These are phyloP conservation scores for Patella pellucida DNA, from an alignment of 2,888 invertebrate genomes.

Conservation along the genomic window DNA sequence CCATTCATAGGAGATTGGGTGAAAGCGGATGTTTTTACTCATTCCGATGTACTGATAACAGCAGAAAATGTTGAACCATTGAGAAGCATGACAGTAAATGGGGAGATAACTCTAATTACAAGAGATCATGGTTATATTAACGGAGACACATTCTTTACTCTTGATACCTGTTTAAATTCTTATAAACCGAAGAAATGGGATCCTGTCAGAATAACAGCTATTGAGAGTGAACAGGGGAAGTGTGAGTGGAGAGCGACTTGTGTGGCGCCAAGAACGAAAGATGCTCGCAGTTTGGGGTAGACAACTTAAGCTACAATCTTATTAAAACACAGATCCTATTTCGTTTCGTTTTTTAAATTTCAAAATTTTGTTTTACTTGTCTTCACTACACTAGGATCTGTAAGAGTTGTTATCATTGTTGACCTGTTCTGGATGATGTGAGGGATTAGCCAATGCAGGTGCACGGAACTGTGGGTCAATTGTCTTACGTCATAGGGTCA, in stretches of 20 bases:
- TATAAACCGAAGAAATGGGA: slow-evolving; percentile 57
- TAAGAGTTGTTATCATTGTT: too few species aligned
- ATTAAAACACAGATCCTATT: background rate
- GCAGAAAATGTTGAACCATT: slow-evolving; percentile 47
- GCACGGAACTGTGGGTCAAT: too few species aligned
- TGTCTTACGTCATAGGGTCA: too few species aligned
- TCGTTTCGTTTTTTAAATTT: background rate
- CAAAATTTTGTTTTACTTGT: background rate
- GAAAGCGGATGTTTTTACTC: slow-evolving; percentile 37
- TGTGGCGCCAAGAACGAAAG: slow-evolving; percentile 39
- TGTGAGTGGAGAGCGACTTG: slow-evolving; percentile 60
- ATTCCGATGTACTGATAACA: slow-evolving; percentile 12
- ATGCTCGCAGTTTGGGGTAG: slow-evolving; percentile 3
- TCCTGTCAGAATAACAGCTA: slow-evolving; percentile 48
- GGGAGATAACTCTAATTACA: slow-evolving; percentile 49
- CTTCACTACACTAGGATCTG: too few species aligned
- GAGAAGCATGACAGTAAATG: slow-evolving; percentile 47
- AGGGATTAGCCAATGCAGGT: too few species aligned
- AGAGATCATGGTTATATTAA: slow-evolving; percentile 63
- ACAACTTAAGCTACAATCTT: background rate
- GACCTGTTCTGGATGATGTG: too few species aligned
- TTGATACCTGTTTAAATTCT: slow-evolving; percentile 43
- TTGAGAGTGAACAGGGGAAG: slow-evolving; percentile 61
- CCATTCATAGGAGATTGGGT: slow-evolving; percentile 61
- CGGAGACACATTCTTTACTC: slow-evolving; percentile 55